A percentile compares a stretch with the other conserved stretches of the same genome.
Evolutionary conservation across 2,797 vertebrate genomes (phyloP).

Genomic region (Amniataba percoides): DNA sequence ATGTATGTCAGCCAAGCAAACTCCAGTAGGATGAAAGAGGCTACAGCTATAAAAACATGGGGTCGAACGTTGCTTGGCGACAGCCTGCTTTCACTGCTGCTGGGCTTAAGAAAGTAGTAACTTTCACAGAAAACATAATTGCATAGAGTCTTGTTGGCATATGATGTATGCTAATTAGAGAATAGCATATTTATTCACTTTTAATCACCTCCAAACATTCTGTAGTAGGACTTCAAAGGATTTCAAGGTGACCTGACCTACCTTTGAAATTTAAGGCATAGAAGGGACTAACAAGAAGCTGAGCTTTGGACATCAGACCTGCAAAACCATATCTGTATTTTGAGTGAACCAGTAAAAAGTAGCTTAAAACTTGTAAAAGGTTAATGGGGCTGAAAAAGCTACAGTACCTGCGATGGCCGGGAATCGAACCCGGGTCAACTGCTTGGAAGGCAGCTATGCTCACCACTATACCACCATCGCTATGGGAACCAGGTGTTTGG

Average conservation of each 20-base stretch:
- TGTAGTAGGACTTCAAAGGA: background rate
- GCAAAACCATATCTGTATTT: no score
- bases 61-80: no score
- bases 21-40: no score
- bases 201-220: background rate
- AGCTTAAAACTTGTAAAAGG: background rate
- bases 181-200: background rate
- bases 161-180: no score
- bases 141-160: background rate
- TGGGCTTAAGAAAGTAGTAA: background rate
- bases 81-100: no score
- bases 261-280: background rate
- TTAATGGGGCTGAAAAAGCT: no score
- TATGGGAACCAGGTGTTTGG: no score
- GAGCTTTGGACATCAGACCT: background rate
- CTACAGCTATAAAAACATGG: no score
- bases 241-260: background rate
- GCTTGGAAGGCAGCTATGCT: conserved; percentile 79
- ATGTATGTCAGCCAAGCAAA: no score
- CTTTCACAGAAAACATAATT: background rate
- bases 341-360: background rate
- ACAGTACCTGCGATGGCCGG: conserved; percentile 31
- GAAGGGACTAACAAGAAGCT: background rate
- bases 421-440: conserved; percentile 73
- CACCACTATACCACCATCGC: conserved; percentile 74